Conservation (phyloP, 2,888 invertebrate genomes). For the Torymus aiolomorphi region DNA sequence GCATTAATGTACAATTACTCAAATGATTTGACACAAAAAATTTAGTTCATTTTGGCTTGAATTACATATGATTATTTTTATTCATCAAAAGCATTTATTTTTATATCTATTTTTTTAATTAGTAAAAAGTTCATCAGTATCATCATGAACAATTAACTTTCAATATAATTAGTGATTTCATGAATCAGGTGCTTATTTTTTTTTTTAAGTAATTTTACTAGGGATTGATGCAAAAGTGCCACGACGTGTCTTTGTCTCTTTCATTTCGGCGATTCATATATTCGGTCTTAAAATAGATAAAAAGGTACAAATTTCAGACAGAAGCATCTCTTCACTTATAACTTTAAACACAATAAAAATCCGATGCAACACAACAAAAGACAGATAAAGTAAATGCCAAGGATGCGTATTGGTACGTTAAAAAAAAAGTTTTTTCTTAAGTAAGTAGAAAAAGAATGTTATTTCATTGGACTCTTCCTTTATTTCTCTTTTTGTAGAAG, state of each 20-base stretch:
- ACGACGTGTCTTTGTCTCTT: conserved; percentile 48
- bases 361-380: conserved; percentile 48
- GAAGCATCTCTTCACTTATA: conserved; percentile 50
- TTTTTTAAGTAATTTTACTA: conserved; percentile 62
- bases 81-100: conserved; percentile 69
- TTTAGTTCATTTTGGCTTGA: conserved; percentile 68
- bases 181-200: conserved; percentile 62
- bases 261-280: conserved; percentile 55
- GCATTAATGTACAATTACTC: conserved; percentile 59
- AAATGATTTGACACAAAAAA: conserved; percentile 69
- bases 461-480: conserved; percentile 45
- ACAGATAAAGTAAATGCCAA: conserved; percentile 57
- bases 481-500: conserved; percentile 47
- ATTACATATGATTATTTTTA: conserved; percentile 70
- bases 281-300: conserved; percentile 56
- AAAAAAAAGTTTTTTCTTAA: conserved; percentile 52
- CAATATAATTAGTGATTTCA: conserved; percentile 64
- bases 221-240: conserved; percentile 72
- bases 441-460: conserved; percentile 52
- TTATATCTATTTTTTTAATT: conserved; percentile 66
- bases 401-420: conserved; percentile 46
- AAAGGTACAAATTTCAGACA: conserved; percentile 54
- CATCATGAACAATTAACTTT: conserved; percentile 69
- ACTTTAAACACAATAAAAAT: conserved; percentile 57
- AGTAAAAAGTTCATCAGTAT: conserved; percentile 72